Evolutionary conservation across 2,797 vertebrate species (phyloP).

Genomic region (Morelia viridis): DNA sequence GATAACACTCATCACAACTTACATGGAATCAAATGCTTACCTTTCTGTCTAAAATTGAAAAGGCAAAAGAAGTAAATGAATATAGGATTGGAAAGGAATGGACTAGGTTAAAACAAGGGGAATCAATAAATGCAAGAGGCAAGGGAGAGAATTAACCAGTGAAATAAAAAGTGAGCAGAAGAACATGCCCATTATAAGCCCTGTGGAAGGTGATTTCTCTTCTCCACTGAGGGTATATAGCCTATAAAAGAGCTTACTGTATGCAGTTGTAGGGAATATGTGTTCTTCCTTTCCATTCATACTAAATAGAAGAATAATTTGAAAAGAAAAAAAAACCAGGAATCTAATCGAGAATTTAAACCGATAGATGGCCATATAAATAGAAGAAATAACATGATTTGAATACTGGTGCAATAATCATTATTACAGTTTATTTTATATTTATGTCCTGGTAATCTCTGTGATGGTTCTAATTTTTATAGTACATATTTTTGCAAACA

Average conservation of each 20-base stretch:
- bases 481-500: neutral
- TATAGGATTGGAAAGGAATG: no score
- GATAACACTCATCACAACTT: no score
- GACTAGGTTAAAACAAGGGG: no score
- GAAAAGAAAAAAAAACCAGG: neutral
- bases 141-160: no score
- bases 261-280: neutral
- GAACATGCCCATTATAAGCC: neutral
- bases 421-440: neutral
- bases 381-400: neutral
- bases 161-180: neutral
- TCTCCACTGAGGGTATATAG: neutral
- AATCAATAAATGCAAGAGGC: no score
- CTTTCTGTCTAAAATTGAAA: no score
- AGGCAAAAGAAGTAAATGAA: no score
- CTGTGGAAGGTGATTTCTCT: neutral
- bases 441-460: neutral
- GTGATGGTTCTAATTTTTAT: neutral
- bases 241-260: neutral
- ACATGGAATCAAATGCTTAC: no score
- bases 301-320: neutral
- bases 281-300: neutral
- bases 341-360: no score
- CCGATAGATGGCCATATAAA: neutral
- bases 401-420: neutral